Base-by-base conservation (phyloP, 1,140 invertebrate genomes). In the Scaptomyza hsui region DNA sequence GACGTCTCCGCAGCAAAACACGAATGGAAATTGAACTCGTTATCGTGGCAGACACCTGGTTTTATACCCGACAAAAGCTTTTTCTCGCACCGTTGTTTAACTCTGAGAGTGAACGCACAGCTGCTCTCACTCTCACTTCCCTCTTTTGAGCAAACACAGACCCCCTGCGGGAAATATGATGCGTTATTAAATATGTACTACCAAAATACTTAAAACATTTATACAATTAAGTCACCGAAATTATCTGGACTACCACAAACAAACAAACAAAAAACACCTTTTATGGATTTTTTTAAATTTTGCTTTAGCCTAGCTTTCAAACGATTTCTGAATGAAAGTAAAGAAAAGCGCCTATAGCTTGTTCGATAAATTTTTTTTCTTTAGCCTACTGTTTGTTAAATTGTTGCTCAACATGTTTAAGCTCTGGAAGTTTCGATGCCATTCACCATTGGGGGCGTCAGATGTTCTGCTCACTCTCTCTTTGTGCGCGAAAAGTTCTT, bases 1-100 rank as follows among this genome's bases (percentile, higher is more conserved):
- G 24, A 71, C 18, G 32, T 75, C 39, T 42, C 57, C 45, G 29
- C 49, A 39, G 44, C 39, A 39, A 72, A 61, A 56, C 56, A 57
- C 57, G 29, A 75, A 55, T 59, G 57, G 62, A 56, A 60, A 69
- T 48, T 82, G 41, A 78, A 79, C 29, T 69, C 75, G 62, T 41
- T 59, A 37, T 48, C 6, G 26, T 12, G 45, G 29, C 15, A 4
- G 32, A n/a, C 44, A 42, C 37, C 32, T 39, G 24, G 1, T 70
- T 80, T 47, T 81, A 81, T 81, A 81, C 63, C 42, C 60, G 10
- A 3, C 1, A 1, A 2, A 42, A 79, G 80, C 80, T 70, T 75
- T 75, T 72, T 42, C 44, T 39, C 21, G 13, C 13, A 15, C 10
- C 18, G 47, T 51, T 45, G 21, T 45, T 56, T 56, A 15, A 13